A percentile compares a stretch with the other conserved stretches of the same genome.
These are phyloP conservation scores for Drosophila subpulchrella DNA, from an alignment of 1,140 invertebrate genomes.

Conservation along the genomic window DNA sequence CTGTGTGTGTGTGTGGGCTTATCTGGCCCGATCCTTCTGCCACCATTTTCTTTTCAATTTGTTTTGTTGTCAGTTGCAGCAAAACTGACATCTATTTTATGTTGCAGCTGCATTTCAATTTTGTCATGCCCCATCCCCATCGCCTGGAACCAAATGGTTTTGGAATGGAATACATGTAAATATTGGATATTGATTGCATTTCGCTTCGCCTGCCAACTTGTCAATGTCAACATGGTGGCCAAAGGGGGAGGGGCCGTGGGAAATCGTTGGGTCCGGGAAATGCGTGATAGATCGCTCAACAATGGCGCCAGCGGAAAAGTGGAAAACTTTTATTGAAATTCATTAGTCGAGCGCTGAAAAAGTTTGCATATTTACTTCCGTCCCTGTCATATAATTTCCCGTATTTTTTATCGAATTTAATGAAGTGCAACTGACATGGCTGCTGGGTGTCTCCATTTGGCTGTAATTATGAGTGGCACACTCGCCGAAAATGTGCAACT, in stretches of 20 bases:
- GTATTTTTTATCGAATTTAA: constrained; percentile 31
- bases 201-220: constrained; percentile 67
- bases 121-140: constrained; percentile 1
- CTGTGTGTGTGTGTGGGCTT: constrained; percentile 1
- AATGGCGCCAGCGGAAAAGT: constrained; percentile 40
- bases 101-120: constrained; percentile 57
- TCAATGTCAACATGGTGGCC: constrained; percentile 55
- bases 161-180: constrained; percentile 44
- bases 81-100: constrained; percentile 66
- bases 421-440: constrained; percentile 63
- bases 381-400: constrained; percentile 21
- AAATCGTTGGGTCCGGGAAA: constrained; percentile 14
- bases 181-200: constrained; percentile 77
- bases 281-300: constrained; percentile 52
- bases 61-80: constrained; percentile 58
- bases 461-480: constrained; percentile 59
- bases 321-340: constrained; percentile 57
- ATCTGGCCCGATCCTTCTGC: constrained; percentile 5
- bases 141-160: neutral
- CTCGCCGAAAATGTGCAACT: constrained; percentile 46
- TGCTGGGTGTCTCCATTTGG: constrained; percentile 14
- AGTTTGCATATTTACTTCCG: constrained; percentile 49
- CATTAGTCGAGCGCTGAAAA: constrained; percentile 56
- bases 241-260: neutral
- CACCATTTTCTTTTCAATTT: constrained; percentile 53